Evolutionary conservation across 2,888 invertebrate genomes (phyloP), one percentile per base, ranked within the genome.

Genomic region (Panzeria rudis): DNA sequence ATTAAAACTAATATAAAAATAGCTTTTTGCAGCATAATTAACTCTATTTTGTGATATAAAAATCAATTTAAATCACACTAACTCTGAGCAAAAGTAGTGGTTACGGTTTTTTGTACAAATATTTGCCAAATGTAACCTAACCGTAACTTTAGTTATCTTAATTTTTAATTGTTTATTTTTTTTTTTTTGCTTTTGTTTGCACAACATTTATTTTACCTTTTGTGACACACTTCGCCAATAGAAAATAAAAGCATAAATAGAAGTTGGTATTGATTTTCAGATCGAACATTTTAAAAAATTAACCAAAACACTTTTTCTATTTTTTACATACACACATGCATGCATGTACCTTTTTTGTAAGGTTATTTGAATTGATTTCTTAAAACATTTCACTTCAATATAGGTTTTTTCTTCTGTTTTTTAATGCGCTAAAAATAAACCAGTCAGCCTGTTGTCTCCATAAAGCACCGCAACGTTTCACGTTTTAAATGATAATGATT

Each of bases 401-500:
- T 69, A 50, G n/a, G 41, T 52, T 32, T 20, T 79, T 82, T 83
- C 17, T 29, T 56, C 25, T 32, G 2, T 56, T 23, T 61, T 83
- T 44, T 29, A 47, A 61, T 64, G 56, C 29, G 59, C 56, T 66
- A 72, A 35, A 62, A 61, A 52, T 29, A 72, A 83, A 90, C 88
- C 84, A 89, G 88, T 82, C 77, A 38, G 61, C 61, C 62, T 76
- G 50, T 52, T n/a, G 71, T 64, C 50, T 76, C 50, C 41, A 61
- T 69, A 38, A 75, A 75, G 73, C 77, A 87, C 87, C 87, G 76
- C 75, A 79, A 75, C 83, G 86, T 82, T 86, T 77, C 76, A 75
- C 84, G 84, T 66, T 86, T 80, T 71, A 85, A 82, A 50, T 77
- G 82, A 75, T 84, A 87, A 86, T 87, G 83, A 87, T 71, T 79